Conservation (phyloP, 2,888 invertebrate genomes). For the Spodoptera picta region DNA sequence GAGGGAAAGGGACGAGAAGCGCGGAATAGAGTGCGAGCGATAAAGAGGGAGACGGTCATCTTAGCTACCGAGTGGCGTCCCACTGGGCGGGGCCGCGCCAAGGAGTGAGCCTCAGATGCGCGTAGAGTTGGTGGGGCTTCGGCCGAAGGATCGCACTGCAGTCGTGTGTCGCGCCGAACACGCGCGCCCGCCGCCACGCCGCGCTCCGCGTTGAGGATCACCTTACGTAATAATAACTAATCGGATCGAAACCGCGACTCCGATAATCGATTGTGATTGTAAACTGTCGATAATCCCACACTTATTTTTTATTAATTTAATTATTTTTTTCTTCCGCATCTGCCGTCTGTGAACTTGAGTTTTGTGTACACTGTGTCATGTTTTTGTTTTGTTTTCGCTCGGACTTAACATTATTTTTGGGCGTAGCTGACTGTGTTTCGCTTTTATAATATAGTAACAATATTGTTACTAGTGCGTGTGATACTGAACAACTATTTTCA, state of each 20-base stretch:
- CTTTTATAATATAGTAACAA: conserved; percentile 68
- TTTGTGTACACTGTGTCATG: conserved; percentile 77
- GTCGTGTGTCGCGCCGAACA: conserved; percentile 85
- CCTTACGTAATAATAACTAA: conserved; percentile 86
- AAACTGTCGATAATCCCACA: conserved; percentile 75
- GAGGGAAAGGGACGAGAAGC: conserved; percentile 76
- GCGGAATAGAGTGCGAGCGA: conserved; percentile 67
- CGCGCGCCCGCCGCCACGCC: conserved; percentile 82
- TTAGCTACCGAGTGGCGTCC: conserved; percentile 88
- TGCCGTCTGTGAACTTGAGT: conserved; percentile 72
- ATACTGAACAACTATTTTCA: conserved; percentile 59
- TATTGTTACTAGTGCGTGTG: conserved; percentile 71
- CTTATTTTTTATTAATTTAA: conserved; percentile 66
- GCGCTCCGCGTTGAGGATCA: conserved; percentile 70
- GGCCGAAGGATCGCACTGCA: conserved; percentile 89
- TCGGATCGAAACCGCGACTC: conserved; percentile 78
- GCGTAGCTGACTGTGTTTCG: conserved; percentile 78
- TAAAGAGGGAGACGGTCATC: conserved; percentile 87
- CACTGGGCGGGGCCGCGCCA: conserved; percentile 90
- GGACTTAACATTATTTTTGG: conserved; percentile 78
- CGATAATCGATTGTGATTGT: conserved; percentile 86
- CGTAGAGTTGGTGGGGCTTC: conserved; percentile 90
- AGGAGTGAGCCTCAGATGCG: conserved; percentile 90
- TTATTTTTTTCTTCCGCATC: conserved; percentile 56
- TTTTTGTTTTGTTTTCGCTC: conserved; percentile 81